phyloP scores from a whole-genome alignment of 2,888 invertebrate genomes.

The Pollenia labialis region DNA sequence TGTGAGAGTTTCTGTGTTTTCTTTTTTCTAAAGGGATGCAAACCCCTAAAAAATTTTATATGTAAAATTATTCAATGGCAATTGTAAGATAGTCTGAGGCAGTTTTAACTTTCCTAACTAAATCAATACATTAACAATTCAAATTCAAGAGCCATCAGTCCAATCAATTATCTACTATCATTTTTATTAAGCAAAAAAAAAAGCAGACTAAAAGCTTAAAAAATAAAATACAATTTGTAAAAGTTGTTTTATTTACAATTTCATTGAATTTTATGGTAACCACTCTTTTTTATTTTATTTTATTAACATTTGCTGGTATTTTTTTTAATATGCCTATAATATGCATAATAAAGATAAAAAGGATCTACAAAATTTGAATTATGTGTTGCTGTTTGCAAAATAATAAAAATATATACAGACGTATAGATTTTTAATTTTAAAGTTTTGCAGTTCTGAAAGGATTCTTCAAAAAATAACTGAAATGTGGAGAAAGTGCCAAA shows the following conservation, averaged over 20 bases:
- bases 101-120: conserved; percentile 30
- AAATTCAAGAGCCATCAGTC: conserved; percentile 59
- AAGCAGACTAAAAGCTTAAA: conserved; percentile 4
- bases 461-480: no score
- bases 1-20: background rate
- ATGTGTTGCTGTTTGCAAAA: conserved; percentile 78
- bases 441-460: no score
- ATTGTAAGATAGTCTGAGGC: conserved; percentile 35
- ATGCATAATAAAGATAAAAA: conserved; percentile 73
- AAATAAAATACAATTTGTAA: conserved; percentile 33
- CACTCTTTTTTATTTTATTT: background rate
- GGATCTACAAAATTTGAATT: conserved; percentile 82
- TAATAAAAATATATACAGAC: background rate
- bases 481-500: no score
- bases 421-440: no score
- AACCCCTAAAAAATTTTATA: conserved; percentile 30
- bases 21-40: conserved; percentile 38
- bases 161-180: conserved; percentile 66
- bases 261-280: conserved; percentile 21
- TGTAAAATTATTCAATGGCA: conserved; percentile 69
- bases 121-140: conserved; percentile 69
- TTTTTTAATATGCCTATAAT: background rate
- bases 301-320: background rate
- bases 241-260: conserved; percentile 22
- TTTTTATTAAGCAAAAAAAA: background rate